Percentiles rank a stretch among this genome's conserved stretches.
These are phyloP conservation scores for Mus spretus DNA, from an alignment of 2,797 vertebrate genomes.

Conservation along the genomic window DNA sequence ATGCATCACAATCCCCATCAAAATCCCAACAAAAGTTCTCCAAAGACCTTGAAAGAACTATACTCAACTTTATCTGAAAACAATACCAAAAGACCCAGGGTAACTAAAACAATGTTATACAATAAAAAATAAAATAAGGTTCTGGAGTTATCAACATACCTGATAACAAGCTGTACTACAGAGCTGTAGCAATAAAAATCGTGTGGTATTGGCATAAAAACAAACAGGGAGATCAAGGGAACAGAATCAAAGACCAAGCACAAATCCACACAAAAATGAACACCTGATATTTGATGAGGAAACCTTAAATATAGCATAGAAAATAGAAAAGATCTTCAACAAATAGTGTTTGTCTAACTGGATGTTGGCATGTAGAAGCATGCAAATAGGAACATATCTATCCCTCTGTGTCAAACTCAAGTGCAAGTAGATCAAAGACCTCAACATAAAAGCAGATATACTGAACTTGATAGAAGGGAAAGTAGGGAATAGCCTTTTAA, in stretches of 20 bases:
- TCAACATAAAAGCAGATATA: neutral
- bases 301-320: neutral
- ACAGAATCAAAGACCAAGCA: neutral
- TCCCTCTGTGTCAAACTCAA: neutral
- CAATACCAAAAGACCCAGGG: neutral
- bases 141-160: neutral
- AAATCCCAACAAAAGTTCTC: neutral
- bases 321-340: neutral
- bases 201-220: neutral
- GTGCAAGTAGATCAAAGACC: neutral
- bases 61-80: neutral
- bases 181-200: neutral
- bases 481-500: neutral
- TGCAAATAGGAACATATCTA: neutral
- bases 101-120: neutral
- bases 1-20: neutral
- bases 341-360: neutral
- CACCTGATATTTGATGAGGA: neutral
- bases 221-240: neutral
- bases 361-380: neutral
- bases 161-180: neutral
- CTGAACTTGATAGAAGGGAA: neutral
- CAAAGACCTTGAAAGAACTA: neutral
- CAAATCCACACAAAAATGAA: neutral
- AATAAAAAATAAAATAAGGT: neutral